These are phyloP conservation scores for Eupithecia tripunctaria DNA, from an alignment of 2,888 invertebrate species.

Conservation along the genomic window DNA sequence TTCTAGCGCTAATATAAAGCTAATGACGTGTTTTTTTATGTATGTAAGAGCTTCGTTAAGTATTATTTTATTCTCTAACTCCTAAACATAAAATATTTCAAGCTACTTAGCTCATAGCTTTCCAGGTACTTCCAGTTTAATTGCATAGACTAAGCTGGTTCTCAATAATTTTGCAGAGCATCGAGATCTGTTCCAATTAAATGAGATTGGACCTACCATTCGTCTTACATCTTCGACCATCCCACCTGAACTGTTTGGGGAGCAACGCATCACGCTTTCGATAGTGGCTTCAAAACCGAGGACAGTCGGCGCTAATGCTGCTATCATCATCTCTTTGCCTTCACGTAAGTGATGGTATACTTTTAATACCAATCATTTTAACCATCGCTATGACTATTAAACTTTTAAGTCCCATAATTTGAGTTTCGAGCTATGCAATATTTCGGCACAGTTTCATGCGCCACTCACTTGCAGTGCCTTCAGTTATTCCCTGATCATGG, in stretches of 20 bases:
- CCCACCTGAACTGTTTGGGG: constrained; percentile 56
- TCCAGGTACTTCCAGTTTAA: not conserved
- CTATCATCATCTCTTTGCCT: constrained; percentile 63
- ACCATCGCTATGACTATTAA: not conserved
- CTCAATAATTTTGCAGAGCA: constrained; percentile 51
- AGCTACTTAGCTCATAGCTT: not conserved
- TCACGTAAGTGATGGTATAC: constrained; percentile 55
- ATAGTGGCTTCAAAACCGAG: constrained; percentile 61
- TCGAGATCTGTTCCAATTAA: constrained; percentile 49
- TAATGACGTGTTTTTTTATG: not conserved
- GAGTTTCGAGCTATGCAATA: no score
- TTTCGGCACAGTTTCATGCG: no score
- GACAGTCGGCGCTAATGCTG: constrained; percentile 67
- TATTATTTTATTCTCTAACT: not conserved
- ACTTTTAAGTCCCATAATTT: no score
- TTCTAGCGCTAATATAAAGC: not conserved
- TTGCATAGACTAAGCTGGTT: not conserved
- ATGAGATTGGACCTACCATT: constrained; percentile 45
- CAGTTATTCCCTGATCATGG: no score
- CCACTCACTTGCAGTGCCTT: no score
- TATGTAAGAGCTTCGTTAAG: not conserved
- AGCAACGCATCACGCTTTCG: constrained; percentile 55
- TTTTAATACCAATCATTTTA: not conserved
- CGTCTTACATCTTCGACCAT: constrained; percentile 50
- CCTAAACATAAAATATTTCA: not conserved